Evolutionary conservation across 2,888 invertebrate genomes (phyloP).

Genomic region (Rhagonycha lutea): DNA sequence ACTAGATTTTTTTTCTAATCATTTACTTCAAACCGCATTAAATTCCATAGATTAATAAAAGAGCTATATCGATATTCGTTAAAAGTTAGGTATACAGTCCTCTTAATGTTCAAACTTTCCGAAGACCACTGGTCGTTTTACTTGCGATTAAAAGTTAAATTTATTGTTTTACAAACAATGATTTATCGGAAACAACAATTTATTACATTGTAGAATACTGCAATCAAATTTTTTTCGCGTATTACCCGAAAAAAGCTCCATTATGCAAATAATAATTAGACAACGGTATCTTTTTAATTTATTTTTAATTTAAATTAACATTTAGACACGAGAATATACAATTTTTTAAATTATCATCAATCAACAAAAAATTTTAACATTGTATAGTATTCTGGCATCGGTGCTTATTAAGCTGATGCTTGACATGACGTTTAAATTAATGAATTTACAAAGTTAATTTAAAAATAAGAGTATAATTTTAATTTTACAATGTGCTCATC

Average conservation of each 20-base stretch:
- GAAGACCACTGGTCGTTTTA: constrained; percentile 6
- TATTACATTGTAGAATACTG: background rate
- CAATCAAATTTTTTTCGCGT: background rate
- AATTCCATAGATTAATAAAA: too few relatives aligned
- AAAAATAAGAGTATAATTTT: background rate
- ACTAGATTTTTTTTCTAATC: too few relatives aligned
- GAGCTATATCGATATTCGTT: too few relatives aligned
- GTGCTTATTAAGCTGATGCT: background rate
- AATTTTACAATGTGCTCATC: background rate
- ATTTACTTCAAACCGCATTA: too few relatives aligned
- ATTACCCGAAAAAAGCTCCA: background rate
- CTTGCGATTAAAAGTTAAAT: constrained; percentile 18
- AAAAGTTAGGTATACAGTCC: too few relatives aligned
- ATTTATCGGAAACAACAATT: background rate
- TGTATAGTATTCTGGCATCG: background rate
- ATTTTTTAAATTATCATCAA: background rate
- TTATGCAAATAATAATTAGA: background rate
- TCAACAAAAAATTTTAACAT: background rate
- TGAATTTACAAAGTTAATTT: background rate
- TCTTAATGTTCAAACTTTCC: constrained; percentile 22
- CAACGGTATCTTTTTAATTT: background rate
- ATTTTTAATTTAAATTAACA: background rate
- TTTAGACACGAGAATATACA: background rate
- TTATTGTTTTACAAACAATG: constrained; percentile 4
- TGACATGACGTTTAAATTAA: background rate